Conservation (phyloP, 2,113 vertebrate species). For the Stegostoma tigrinum region DNA sequence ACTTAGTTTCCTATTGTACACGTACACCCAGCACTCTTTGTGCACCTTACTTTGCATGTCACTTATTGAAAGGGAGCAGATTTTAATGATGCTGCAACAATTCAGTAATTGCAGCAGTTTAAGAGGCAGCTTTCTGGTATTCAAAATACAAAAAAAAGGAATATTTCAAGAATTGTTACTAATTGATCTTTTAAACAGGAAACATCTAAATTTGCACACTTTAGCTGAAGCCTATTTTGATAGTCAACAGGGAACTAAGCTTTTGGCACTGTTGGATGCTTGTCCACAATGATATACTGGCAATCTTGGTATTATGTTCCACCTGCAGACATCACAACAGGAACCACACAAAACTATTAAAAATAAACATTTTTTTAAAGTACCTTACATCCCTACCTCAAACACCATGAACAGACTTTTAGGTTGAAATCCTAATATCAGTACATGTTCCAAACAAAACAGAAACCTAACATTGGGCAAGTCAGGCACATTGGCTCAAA, state of each 20-base stretch:
- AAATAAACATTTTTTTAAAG: not conserved
- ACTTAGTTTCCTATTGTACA: not conserved
- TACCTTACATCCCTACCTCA: not conserved
- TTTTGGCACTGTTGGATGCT: not conserved
- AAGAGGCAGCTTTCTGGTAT: not conserved
- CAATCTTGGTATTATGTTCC: not conserved
- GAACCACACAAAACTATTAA: not conserved
- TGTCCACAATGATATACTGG: not conserved
- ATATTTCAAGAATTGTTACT: not conserved
- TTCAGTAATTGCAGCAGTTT: not conserved
- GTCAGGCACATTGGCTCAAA: too few relatives aligned
- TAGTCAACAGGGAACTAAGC: not conserved
- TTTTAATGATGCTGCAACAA: not conserved
- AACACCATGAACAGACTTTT: not conserved
- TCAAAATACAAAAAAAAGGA: not conserved
- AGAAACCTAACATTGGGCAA: too few relatives aligned
- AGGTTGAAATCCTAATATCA: too few relatives aligned
- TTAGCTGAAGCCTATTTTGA: not conserved
- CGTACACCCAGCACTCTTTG: not conserved
- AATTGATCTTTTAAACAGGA: not conserved
- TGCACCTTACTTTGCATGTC: not conserved
- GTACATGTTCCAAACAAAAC: too few relatives aligned
- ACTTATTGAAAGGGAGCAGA: not conserved
- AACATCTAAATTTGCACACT: not conserved
- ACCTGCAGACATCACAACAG: not conserved